Base-by-base conservation (phyloP, 2,888 invertebrate species). In the Cryptocheilus praepositus region DNA sequence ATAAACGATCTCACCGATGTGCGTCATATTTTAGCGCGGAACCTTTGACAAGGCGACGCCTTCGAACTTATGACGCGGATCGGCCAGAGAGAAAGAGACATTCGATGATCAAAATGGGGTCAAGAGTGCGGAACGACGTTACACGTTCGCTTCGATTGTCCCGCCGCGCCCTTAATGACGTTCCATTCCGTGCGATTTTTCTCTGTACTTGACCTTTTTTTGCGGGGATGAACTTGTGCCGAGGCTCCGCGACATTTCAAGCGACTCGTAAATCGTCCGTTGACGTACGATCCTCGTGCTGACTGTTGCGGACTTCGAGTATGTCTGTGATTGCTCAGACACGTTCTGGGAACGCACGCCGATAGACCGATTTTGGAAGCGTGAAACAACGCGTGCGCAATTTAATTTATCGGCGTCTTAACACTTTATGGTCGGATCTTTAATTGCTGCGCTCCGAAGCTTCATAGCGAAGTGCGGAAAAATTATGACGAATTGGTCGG, bases 181-280 rank as follows among this genome's bases (percentile, higher is more conserved):
- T 56, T 18, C 3, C 21, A 52, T 19, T 52, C 15, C 52, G 21
- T 13, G 21, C 52, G 18, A 21, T 52, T 21, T 36, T n/a, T 36
- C n/a, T n/a, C n/a, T 43, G 36, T 56, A 21, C 56, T 44, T 56
- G 56, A 56, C 56, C 56, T 43, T 56, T 56, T 56, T 55, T 21
- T 4, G 5, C 28, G 56, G 36, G 18, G 15, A 43, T 43, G 19
- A 56, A 56, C 44, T 56, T 56, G 21, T 43, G 15, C 3, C 19
- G 49, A 3, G 49, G 49, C 3, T 36, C 36, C 7, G 36, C 8
- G 36, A 36, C 36, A 36, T 36, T 36, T 36, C 36, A 36, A 36
- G 36, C 36, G 15, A 16, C 49, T 36, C 43, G 56, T 56, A 56
- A 43, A 56, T 56, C 28, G 8, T 36, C 54, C 16, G 36, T 54